These are phyloP conservation scores for Falco cherrug DNA, from an alignment of 2,797 vertebrate genomes.

Conservation along the genomic window DNA sequence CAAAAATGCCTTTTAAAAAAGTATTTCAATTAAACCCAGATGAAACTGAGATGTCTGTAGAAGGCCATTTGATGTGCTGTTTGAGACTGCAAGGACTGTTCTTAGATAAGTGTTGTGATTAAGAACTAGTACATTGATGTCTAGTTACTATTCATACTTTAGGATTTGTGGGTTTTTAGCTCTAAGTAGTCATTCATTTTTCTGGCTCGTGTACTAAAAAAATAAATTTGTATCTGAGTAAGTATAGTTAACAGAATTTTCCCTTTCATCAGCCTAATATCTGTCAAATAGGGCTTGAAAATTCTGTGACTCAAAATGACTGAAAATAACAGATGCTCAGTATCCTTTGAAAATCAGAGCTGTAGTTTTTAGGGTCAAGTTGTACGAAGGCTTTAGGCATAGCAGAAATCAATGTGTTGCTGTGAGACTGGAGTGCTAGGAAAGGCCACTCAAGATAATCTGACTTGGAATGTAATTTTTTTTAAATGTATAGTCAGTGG, in stretches of 20 bases:
- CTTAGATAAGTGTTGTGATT: background rate
- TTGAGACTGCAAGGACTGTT: background rate
- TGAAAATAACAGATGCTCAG: background rate
- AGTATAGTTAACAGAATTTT: background rate
- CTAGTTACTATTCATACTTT: background rate
- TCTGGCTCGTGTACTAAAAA: background rate
- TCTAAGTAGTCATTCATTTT: background rate
- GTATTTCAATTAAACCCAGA: background rate
- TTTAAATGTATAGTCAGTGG: background rate
- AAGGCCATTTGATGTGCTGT: background rate
- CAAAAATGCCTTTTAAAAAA: background rate
- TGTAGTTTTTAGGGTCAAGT: background rate
- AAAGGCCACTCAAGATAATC: background rate
- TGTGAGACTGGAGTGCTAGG: fast-evolving
- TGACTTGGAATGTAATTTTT: background rate
- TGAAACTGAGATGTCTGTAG: background rate
- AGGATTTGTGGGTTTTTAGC: background rate
- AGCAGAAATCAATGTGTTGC: background rate
- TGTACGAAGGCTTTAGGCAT: background rate
- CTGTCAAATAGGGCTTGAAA: background rate
- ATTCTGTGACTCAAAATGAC: background rate
- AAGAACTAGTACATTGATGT: background rate
- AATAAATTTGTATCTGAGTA: too few species aligned
- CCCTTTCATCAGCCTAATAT: background rate
- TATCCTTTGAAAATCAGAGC: background rate